phyloP scores from a whole-genome alignment of 2,888 invertebrate species.

The Cepaea hortensis region DNA sequence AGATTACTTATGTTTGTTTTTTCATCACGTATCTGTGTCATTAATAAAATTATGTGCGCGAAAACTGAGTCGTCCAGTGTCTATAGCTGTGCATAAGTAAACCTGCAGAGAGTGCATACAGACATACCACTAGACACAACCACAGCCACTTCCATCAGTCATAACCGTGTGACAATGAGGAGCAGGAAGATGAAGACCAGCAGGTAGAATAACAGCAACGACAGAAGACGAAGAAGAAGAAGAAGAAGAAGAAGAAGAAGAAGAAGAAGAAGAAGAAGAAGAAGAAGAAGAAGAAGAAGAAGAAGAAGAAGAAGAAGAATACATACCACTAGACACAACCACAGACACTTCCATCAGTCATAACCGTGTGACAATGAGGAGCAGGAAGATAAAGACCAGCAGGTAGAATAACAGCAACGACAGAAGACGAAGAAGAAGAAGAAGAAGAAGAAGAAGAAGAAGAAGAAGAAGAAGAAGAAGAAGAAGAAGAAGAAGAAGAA shows the following conservation, averaged over 20 bases:
- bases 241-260: constrained; percentile 7
- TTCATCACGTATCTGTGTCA: too few relatives aligned
- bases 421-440: background rate
- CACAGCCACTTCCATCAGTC: too few relatives aligned
- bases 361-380: too few relatives aligned
- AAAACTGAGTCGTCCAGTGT: too few relatives aligned
- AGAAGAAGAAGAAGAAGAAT: background rate
- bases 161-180: too few relatives aligned
- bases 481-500: background rate
- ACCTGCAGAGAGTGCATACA: too few relatives aligned
- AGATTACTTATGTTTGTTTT: too few relatives aligned
- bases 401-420: background rate
- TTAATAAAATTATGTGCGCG: too few relatives aligned
- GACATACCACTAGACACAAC: too few relatives aligned
- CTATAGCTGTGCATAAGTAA: too few relatives aligned
- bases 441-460: constrained; percentile 7
- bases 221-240: background rate
- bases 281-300: background rate
- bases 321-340: too few relatives aligned
- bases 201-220: background rate
- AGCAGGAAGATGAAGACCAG: background rate
- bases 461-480: background rate
- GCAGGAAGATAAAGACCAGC: background rate
- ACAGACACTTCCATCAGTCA: too few relatives aligned
- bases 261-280: background rate